A percentile compares a stretch with the other conserved stretches of the same genome.
These are phyloP conservation scores for Eurystomus glaucurus DNA, from an alignment of 2,797 vertebrate genomes.

Conservation along the genomic window DNA sequence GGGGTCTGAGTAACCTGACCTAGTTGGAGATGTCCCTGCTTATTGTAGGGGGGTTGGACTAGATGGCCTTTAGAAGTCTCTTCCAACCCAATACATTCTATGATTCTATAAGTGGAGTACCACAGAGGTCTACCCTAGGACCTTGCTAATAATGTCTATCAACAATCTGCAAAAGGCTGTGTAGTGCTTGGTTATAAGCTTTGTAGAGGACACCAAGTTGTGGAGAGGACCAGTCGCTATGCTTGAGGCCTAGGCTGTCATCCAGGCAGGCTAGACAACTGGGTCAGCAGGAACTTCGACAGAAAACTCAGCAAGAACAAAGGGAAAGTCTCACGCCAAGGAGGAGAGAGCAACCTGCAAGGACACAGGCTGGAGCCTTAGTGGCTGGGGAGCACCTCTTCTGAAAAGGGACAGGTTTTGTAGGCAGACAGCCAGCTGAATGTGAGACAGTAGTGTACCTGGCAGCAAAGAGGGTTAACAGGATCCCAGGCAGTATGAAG, in stretches of 20 bases:
- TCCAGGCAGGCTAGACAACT: neutral
- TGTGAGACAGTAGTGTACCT: fast-evolving
- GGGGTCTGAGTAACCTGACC: too few species aligned
- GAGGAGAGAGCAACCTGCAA: neutral
- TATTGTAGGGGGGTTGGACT: too few species aligned
- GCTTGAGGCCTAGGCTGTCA: neutral
- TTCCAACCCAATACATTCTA: too few species aligned
- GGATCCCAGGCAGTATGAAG: fast-evolving
- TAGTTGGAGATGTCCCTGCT: too few species aligned
- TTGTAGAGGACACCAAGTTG: neutral
- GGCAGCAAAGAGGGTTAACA: neutral
- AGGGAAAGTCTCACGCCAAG: neutral
- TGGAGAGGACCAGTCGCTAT: neutral
- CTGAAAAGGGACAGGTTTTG: fast-evolving
- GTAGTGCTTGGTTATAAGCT: neutral
- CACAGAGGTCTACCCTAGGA: neutral
- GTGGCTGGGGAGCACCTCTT: neutral
- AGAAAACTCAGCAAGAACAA: neutral
- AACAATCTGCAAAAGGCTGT: neutral
- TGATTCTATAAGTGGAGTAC: neutral
- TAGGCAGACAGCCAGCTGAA: neutral
- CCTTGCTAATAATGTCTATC: neutral
- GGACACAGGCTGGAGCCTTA: neutral
- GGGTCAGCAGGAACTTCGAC: neutral
- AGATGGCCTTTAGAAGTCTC: too few species aligned